Evolutionary conservation across 2,888 invertebrate species (phyloP).

Genomic region (Caenorhabditis doughertyi): DNA sequence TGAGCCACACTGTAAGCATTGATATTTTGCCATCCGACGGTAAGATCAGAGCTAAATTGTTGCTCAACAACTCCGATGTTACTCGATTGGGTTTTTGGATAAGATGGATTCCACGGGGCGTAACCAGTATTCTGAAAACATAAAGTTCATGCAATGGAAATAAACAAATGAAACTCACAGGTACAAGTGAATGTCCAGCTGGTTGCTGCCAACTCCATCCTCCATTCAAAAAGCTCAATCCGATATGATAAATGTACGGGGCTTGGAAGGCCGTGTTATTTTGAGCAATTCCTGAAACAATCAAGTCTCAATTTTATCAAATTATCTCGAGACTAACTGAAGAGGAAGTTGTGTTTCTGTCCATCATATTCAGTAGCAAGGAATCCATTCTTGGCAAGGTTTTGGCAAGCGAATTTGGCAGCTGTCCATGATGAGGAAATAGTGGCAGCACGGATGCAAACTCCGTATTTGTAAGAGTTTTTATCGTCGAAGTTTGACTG

Average conservation of each 20-base stretch:
- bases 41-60: constrained; percentile 31
- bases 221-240: constrained; percentile 49
- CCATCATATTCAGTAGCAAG: constrained; percentile 54
- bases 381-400: constrained; percentile 51
- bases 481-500: constrained; percentile 39
- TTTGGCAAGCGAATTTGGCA: constrained; percentile 67
- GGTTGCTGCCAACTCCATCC: constrained; percentile 57
- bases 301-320: background rate
- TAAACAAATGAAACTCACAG: too few species aligned
- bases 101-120: constrained; percentile 53
- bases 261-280: constrained; percentile 47
- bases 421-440: constrained; percentile 62
- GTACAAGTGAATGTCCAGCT: constrained; percentile 33
- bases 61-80: constrained; percentile 38
- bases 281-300: constrained; percentile 41
- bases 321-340: constrained; percentile 42
- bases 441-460: constrained; percentile 46
- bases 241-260: constrained; percentile 60
- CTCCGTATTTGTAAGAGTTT: constrained; percentile 60
- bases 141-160: too few species aligned
- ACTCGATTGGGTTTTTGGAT: constrained; percentile 14
- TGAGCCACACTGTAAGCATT: constrained; percentile 52
- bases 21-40: constrained; percentile 58
- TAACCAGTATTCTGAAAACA: constrained; percentile 33
- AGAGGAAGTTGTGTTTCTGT: constrained; percentile 58